Evolutionary conservation across 2,888 invertebrate genomes (phyloP), one percentile per base, ranked within the genome.

Genomic region (Microplitis manilae): DNA sequence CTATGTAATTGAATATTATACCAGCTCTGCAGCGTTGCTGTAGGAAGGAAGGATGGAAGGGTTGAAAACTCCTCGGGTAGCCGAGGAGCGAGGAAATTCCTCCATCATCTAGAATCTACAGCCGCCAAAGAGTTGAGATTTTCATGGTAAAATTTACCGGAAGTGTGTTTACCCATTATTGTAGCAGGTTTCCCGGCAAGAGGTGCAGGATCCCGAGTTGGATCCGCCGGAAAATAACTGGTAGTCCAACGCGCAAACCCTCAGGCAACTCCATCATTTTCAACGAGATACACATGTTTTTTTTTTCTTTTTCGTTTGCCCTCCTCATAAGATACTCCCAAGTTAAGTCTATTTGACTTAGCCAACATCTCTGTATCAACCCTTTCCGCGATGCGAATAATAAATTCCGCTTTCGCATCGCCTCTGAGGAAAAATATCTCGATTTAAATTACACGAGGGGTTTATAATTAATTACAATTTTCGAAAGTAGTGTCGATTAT

Each of bases 1-100:
- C 88, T 88, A 86, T 88, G 87, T 89, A 89, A 88, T 89, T 88
- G 88, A 88, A 88, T 88, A 88, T 88, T 88, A 88, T 88, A 88
- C 87, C 88, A 87, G 87, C 82, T 79, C 81, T 81, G 79, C 80
- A 83, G 81, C 80, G 84, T 79, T 81, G 50, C 50, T 13, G 50
- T 13, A 50, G 50, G 6, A 50, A 50, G 50, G 30, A 30, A 50
- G 13, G 13, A 50, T 30, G 83, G 85, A 88, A 88, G 88, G 88
- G 88, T 87, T 87, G 86, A 86, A 87, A 87, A 87, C 86, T 88
- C 85, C 84, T 85, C 83, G 80, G 79, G 15, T 30, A 30, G 30
- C 79, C 82, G 81, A 81, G 83, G 82, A 82, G 83, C 76, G 75
- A 73, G 40, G 60, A 15, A 85, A 85, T 86, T 86, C 83, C 85